These are phyloP conservation scores for Rhinogobius similis DNA, from an alignment of 2,113 vertebrate genomes.

Conservation along the genomic window DNA sequence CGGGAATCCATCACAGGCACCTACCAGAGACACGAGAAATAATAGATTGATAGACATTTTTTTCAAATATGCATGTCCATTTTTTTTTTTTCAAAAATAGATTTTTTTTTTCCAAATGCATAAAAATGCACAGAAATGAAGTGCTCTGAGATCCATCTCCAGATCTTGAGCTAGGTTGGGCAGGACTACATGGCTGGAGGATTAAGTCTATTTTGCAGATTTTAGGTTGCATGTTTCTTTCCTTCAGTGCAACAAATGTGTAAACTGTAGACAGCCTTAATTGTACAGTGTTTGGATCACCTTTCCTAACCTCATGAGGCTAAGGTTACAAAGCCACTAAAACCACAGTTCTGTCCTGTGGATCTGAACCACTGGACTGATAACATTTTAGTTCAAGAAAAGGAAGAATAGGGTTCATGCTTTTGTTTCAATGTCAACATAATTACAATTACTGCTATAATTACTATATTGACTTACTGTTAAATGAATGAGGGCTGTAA, in stretches of 20 bases:
- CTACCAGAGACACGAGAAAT: slow-evolving; percentile 17
- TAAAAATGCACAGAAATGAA: too few species aligned
- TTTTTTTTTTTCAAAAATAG: too few species aligned
- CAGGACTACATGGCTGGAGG: too few species aligned
- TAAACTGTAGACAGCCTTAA: not conserved
- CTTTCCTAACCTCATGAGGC: not conserved
- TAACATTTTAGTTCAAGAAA: not conserved
- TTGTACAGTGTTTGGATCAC: not conserved
- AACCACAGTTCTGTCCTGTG: not conserved
- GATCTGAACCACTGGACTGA: not conserved
- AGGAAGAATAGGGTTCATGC: not conserved
- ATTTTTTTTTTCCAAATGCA: too few species aligned
- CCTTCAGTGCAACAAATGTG: not conserved
- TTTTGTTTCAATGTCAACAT: not conserved
- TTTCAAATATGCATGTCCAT: too few species aligned
- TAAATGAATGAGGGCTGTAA: too few species aligned
- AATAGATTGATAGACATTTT: too few species aligned
- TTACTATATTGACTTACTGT: too few species aligned
- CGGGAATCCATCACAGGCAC: slow-evolving; percentile 89
- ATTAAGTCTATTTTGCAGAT: not conserved
- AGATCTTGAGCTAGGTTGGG: too few species aligned
- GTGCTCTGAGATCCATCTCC: too few species aligned
- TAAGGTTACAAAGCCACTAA: not conserved
- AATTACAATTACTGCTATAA: too few species aligned
- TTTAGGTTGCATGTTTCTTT: not conserved